Percentiles rank a stretch among this genome's conserved stretches.
These are phyloP conservation scores for Hirtodrosophila duncani DNA, from an alignment of 2,888 invertebrate genomes.

Conservation along the genomic window DNA sequence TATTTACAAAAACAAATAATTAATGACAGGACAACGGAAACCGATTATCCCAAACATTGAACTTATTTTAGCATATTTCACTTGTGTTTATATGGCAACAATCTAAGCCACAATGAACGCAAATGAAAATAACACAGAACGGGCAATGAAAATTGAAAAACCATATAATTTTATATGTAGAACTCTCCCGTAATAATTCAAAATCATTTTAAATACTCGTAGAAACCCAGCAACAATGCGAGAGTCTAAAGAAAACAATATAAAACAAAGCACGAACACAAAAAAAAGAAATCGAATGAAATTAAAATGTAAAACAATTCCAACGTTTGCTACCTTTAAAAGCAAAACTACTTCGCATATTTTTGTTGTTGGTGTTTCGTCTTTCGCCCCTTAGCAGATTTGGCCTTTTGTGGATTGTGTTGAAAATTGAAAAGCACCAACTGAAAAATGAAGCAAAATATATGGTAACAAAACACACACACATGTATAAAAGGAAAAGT, in stretches of 20 bases:
- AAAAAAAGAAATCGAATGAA: constrained; percentile 39
- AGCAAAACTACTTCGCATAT: too few species aligned
- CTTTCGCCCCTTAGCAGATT: too few species aligned
- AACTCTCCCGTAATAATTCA: constrained; percentile 17
- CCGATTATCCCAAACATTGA: too few species aligned
- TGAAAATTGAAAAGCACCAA: too few species aligned
- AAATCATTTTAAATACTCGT: constrained; percentile 23
- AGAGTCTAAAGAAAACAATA: background rate
- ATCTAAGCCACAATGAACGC: background rate
- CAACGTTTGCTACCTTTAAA: constrained; percentile 1
- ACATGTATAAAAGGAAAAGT: too few species aligned
- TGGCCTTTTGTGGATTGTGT: too few species aligned
- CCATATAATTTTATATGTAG: constrained; percentile 21
- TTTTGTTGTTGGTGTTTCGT: too few species aligned
- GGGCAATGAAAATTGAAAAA: constrained; percentile 34
- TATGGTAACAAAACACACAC: too few species aligned
- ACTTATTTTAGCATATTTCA: background rate
- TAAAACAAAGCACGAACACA: background rate
- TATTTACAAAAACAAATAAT: too few species aligned
- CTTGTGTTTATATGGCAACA: background rate
- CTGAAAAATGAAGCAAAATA: too few species aligned
- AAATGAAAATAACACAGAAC: constrained; percentile 32
- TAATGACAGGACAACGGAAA: too few species aligned
- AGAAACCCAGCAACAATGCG: background rate
- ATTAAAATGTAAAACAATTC: constrained; percentile 47